These are phyloP conservation scores for Chunga burmeisteri DNA, from an alignment of 2,113 vertebrate species.

Conservation along the genomic window DNA sequence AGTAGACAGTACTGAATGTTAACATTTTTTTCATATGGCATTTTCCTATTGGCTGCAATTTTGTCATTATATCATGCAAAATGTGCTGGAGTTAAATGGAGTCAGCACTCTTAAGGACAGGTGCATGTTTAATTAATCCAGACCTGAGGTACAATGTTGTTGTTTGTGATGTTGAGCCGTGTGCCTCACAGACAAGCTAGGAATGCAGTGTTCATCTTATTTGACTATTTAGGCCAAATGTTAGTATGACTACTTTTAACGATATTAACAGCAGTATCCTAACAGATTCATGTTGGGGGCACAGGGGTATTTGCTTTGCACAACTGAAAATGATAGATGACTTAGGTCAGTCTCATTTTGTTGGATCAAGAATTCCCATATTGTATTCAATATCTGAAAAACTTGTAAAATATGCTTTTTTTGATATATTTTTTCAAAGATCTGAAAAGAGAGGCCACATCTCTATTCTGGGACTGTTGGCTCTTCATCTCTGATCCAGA, in stretches of 20 bases:
- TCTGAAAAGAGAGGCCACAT: not conserved
- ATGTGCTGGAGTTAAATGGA: not conserved
- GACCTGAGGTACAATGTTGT: not conserved
- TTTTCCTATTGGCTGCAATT: not conserved
- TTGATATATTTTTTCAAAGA: not conserved
- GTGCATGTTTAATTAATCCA: not conserved
- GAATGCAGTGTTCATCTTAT: not conserved
- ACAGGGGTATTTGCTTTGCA: not conserved
- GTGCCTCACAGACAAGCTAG: not conserved
- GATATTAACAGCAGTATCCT: not conserved
- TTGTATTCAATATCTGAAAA: not conserved
- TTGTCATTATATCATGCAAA: not conserved
- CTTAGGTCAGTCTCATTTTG: not conserved
- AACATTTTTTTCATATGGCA: not conserved
- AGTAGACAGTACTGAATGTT: not conserved
- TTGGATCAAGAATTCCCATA: not conserved
- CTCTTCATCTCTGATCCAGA: not conserved
- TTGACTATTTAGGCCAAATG: not conserved
- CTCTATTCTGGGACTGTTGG: not conserved
- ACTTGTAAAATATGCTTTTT: not conserved
- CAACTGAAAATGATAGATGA: not conserved
- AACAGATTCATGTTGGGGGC: not conserved
- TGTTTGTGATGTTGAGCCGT: not conserved
- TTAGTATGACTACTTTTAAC: not conserved
- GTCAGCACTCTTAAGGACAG: not conserved